Evolutionary conservation across 2,797 vertebrate genomes (phyloP).

Genomic region (Pangasius krempfi): DNA sequence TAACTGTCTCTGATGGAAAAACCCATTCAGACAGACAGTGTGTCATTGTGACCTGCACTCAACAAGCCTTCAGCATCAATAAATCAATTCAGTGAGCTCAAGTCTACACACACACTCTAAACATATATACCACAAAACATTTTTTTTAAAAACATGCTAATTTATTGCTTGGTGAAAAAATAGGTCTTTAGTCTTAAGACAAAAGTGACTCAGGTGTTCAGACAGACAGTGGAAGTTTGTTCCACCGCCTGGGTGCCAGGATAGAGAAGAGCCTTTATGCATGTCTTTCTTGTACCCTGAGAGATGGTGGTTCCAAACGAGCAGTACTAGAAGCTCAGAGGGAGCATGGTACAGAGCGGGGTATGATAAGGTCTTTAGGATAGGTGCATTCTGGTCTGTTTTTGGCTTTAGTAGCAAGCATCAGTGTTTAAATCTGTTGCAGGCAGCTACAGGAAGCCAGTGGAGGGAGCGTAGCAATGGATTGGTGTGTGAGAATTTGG

Average conservation of each 20-base stretch:
- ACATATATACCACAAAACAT: background rate
- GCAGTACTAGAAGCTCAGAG: background rate
- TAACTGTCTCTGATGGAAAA: background rate
- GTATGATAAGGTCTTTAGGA: background rate
- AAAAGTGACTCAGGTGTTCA: background rate
- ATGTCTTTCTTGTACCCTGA: background rate
- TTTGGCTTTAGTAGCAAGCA: background rate
- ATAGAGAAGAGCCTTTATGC: background rate
- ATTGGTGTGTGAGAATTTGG: background rate
- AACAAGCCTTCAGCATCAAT: conserved; percentile 6
- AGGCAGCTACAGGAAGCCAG: background rate
- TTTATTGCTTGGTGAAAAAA: background rate
- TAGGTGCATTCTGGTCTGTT: too few relatives aligned
- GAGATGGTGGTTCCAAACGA: background rate
- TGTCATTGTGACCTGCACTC: background rate
- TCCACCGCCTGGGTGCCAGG: background rate
- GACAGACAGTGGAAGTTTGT: too few relatives aligned
- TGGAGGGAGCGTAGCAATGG: too few relatives aligned
- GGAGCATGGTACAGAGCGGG: background rate
- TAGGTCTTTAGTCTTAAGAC: background rate
- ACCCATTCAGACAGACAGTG: background rate
- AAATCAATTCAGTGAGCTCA: background rate
- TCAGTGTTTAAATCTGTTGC: background rate
- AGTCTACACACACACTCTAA: background rate
- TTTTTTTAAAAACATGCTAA: too few relatives aligned